Evolutionary conservation across 2,797 vertebrate species (phyloP).

Genomic region (Macropus fuliginosus): DNA sequence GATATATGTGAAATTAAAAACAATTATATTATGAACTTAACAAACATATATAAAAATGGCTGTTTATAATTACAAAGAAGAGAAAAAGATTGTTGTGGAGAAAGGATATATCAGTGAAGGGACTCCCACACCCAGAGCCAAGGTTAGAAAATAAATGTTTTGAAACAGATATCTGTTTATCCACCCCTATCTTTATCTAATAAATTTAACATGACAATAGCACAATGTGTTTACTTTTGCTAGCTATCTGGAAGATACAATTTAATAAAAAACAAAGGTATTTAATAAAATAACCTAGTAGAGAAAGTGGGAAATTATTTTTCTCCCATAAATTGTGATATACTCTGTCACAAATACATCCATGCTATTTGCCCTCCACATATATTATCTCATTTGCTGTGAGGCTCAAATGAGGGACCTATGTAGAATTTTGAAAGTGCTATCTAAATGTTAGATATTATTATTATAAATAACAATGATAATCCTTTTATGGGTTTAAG

Average conservation of each 20-base stretch:
- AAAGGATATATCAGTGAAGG: neutral
- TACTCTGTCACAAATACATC: neutral
- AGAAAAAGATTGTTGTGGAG: neutral
- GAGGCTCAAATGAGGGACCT: neutral
- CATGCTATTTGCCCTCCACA: neutral
- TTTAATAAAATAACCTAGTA: neutral
- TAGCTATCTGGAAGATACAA: neutral
- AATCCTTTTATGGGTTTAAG: neutral
- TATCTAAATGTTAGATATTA: neutral
- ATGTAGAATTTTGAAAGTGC: neutral
- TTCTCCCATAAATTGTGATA: neutral
- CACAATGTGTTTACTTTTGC: neutral
- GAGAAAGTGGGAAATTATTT: neutral
- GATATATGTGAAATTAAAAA: neutral
- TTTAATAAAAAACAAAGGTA: neutral
- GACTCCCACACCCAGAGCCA: neutral
- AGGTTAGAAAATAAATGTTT: neutral
- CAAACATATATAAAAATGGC: neutral
- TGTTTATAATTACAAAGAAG: neutral
- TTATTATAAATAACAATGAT: neutral
- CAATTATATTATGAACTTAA: neutral
- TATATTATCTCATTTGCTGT: neutral
- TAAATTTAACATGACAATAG: neutral
- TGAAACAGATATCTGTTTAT: neutral
- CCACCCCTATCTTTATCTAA: neutral